Percentiles rank a stretch among this genome's conserved stretches.
Conservation (phyloP, 1,140 invertebrate species). For the Magallana gigas region DNA sequence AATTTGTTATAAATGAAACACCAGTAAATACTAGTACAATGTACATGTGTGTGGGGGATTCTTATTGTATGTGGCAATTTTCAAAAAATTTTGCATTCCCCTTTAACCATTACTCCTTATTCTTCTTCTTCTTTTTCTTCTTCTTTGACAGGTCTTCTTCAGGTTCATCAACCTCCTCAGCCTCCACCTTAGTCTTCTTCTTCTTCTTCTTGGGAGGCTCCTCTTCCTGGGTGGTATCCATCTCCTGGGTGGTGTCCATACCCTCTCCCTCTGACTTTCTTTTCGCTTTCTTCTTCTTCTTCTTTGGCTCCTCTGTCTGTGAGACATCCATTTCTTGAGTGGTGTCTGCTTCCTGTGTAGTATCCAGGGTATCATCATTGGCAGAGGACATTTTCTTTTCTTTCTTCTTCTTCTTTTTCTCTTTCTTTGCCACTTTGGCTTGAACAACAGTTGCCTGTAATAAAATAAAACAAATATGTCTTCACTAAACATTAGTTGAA, state of each 20-base stretch:
- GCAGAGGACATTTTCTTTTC: conserved; percentile 54
- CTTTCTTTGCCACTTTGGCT: conserved; percentile 74
- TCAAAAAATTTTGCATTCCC: too few species aligned
- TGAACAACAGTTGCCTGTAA: conserved; percentile 71
- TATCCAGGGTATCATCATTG: conserved; percentile 49
- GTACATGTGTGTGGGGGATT: too few species aligned
- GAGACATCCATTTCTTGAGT: conserved; percentile 51
- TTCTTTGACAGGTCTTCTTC: conserved; percentile 54
- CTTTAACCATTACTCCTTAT: conserved; percentile 34
- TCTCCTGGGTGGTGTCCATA: conserved; percentile 68
- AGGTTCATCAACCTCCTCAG: neutral
- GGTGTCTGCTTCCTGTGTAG: conserved; percentile 61
- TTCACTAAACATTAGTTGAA: too few species aligned
- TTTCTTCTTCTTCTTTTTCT: conserved; percentile 70
- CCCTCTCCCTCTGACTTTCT: conserved; percentile 45
- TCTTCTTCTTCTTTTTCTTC: conserved; percentile 73
- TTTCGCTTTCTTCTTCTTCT: conserved; percentile 68
- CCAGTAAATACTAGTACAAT: too few species aligned
- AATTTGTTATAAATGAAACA: too few species aligned
- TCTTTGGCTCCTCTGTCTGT: conserved; percentile 63
- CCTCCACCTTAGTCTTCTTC: conserved; percentile 63
- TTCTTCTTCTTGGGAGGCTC: conserved; percentile 68
- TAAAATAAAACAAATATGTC: neutral
- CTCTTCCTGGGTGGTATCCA: conserved; percentile 57
- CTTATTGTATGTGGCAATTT: too few species aligned